Percentiles rank a stretch among this genome's conserved stretches.
These are phyloP conservation scores for Sula dactylatra DNA, from an alignment of 2,113 vertebrate species.

Conservation along the genomic window DNA sequence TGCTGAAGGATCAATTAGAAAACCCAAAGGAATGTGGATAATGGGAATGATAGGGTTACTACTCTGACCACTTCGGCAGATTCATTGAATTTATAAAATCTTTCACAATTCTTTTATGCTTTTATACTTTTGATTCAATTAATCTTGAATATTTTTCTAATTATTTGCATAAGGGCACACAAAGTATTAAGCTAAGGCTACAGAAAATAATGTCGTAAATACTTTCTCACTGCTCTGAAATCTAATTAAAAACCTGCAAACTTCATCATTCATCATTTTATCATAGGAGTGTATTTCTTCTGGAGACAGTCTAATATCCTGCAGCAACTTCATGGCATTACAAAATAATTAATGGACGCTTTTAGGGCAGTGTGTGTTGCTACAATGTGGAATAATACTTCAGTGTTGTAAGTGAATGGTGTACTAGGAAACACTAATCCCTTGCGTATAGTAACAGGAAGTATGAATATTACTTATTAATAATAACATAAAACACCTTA, in stretches of 20 bases:
- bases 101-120: neutral
- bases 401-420: conserved; percentile 45
- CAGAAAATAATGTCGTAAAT: neutral
- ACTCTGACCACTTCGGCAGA: neutral
- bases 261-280: conserved; percentile 25
- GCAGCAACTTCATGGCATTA: conserved; percentile 10
- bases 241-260: conserved; percentile 46
- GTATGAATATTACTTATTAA: conserved; percentile 65
- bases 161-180: neutral
- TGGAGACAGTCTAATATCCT: conserved; percentile 56
- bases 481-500: conserved; percentile 44
- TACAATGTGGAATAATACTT: conserved; percentile 56
- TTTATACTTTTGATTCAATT: neutral
- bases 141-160: neutral
- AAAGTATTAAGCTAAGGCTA: neutral
- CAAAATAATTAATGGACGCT: conserved; percentile 53
- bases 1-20: conserved; percentile 12
- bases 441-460: conserved; percentile 48
- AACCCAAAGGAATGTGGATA: neutral
- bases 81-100: neutral
- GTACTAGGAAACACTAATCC: conserved; percentile 61
- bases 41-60: neutral
- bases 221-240: neutral
- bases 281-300: neutral
- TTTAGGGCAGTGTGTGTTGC: conserved; percentile 38